A percentile compares a stretch with the other conserved stretches of the same genome.
Evolutionary conservation across 2,113 vertebrate genomes (phyloP).

Genomic region (Microcebus tavaratra): DNA sequence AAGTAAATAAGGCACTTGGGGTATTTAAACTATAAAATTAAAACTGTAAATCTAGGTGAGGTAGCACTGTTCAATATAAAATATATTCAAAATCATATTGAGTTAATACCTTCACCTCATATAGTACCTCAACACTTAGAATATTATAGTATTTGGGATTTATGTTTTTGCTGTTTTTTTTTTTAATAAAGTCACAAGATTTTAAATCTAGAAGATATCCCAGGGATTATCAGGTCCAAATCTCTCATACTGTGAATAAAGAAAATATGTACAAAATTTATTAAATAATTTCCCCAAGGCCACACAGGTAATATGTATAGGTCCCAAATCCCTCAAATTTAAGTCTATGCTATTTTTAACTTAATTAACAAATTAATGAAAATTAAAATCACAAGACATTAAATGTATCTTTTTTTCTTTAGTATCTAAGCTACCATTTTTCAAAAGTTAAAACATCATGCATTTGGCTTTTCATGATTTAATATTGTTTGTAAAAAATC

Average conservation of each 20-base stretch:
- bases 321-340: not conserved
- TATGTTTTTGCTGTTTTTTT: not conserved
- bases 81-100: not conserved
- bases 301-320: not conserved
- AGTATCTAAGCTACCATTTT: not conserved
- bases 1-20: not conserved
- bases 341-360: not conserved
- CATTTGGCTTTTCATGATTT: not conserved
- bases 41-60: not conserved
- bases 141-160: not conserved
- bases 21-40: not conserved
- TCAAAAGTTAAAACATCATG: not conserved
- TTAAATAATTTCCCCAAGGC: not conserved
- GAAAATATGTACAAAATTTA: not conserved
- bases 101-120: not conserved
- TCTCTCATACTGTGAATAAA: not conserved
- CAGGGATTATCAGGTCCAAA: not conserved
- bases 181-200: not conserved
- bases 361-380: not conserved
- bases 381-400: not conserved
- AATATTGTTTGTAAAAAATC: not conserved
- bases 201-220: not conserved
- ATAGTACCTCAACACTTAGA: not conserved
- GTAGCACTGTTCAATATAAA: not conserved
- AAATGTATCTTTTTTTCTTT: not conserved